Percentiles rank a stretch among this genome's conserved stretches.
phyloP scores from a whole-genome alignment of 1,140 invertebrate species.

The Paraescarpia echinospica region DNA sequence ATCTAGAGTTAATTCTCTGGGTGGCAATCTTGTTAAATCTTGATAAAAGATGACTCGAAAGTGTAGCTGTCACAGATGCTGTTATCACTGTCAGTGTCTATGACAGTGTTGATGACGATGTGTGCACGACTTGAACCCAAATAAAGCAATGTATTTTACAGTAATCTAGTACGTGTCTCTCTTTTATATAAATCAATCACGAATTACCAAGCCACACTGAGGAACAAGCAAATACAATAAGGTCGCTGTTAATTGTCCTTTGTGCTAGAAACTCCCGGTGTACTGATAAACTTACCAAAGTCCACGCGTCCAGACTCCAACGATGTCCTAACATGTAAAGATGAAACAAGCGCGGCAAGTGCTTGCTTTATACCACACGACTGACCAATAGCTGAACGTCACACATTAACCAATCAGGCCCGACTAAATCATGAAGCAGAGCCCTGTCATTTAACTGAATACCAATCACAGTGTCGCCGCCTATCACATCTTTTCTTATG shows the following conservation, averaged over 20 bases:
- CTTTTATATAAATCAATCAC: not conserved
- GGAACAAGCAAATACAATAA: not conserved
- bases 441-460: too few relatives aligned
- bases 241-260: not conserved
- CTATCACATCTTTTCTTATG: too few relatives aligned
- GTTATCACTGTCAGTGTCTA: too few relatives aligned
- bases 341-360: not conserved
- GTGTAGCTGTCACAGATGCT: too few relatives aligned
- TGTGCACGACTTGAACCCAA: not conserved
- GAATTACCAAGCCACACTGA: not conserved
- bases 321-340: not conserved
- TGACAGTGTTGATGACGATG: too few relatives aligned
- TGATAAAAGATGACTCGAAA: too few relatives aligned
- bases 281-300: not conserved
- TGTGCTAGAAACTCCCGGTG: not conserved
- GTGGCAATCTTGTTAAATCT: too few relatives aligned
- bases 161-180: not conserved
- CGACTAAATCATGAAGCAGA: not conserved
- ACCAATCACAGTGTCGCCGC: too few relatives aligned
- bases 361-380: not conserved
- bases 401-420: not conserved
- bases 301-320: not conserved
- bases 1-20: too few relatives aligned
- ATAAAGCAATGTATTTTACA: not conserved
- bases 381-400: not conserved